Conservation (phyloP, 2,113 vertebrate genomes). For the Misgurnus mizolepis region DNA sequence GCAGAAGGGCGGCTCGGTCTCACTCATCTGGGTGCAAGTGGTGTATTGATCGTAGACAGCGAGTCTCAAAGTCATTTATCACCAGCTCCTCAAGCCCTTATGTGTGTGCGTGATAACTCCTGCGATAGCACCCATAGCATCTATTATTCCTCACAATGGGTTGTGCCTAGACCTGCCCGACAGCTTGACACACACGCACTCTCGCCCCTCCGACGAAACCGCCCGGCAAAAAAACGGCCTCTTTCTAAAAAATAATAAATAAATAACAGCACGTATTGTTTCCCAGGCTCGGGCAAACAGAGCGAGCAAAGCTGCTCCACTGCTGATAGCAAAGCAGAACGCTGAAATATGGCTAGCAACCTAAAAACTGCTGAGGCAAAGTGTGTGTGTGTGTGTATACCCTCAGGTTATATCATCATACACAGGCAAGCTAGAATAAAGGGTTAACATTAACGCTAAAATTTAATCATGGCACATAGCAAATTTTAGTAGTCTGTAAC, state of each 20-base stretch:
- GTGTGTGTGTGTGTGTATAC: constrained; percentile 30
- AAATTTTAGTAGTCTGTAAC: too few species aligned
- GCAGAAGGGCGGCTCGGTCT: constrained; percentile 46
- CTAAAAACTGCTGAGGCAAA: constrained; percentile 66
- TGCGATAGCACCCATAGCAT: constrained; percentile 73
- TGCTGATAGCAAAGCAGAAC: constrained; percentile 67
- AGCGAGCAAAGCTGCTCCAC: constrained; percentile 69
- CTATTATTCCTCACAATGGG: constrained; percentile 70
- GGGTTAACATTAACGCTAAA: too few species aligned
- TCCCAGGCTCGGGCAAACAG: constrained; percentile 60
- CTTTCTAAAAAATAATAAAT: constrained; percentile 53
- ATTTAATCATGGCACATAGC: too few species aligned
- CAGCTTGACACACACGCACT: constrained; percentile 51
- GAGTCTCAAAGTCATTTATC: constrained; percentile 75
- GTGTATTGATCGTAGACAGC: constrained; percentile 76
- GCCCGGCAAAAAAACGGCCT: constrained; percentile 56
- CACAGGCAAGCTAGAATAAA: constrained; percentile 63
- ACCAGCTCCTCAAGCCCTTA: constrained; percentile 71
- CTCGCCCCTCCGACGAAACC: constrained; percentile 9
- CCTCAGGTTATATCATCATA: constrained; percentile 69
- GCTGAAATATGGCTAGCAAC: constrained; percentile 60
- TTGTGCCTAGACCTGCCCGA: constrained; percentile 48
- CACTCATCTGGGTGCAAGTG: constrained; percentile 75
- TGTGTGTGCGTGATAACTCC: constrained; percentile 65
- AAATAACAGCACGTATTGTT: constrained; percentile 62